Evolutionary conservation across 2,888 invertebrate species (phyloP).

Genomic region (Ichneumon xanthorius): DNA sequence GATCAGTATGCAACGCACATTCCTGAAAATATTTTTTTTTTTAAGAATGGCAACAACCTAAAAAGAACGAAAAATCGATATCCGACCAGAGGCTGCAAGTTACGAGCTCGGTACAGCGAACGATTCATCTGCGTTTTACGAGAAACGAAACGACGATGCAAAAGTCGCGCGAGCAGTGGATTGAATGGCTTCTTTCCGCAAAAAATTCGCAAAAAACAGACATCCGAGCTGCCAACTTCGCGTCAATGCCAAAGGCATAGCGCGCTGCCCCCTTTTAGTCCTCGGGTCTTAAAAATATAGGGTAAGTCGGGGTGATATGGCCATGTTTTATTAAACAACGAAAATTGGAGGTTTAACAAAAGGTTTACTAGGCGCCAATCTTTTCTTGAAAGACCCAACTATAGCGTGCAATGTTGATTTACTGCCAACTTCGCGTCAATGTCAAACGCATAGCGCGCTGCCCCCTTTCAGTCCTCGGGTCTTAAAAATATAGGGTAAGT

Average conservation of each 20-base stretch:
- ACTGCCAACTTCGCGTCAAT: too few relatives aligned
- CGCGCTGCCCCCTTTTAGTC: neutral
- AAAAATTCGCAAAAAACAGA: too few relatives aligned
- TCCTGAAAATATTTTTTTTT: neutral
- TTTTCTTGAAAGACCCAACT: too few relatives aligned
- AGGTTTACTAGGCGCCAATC: too few relatives aligned
- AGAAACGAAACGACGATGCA: neutral
- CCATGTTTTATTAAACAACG: too few relatives aligned
- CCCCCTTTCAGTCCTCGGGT: neutral
- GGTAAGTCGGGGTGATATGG: too few relatives aligned
- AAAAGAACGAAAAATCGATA: neutral
- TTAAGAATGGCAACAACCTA: neutral
- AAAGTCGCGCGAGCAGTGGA: neutral
- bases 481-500: neutral
- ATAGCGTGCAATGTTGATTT: too few relatives aligned
- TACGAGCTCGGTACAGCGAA: neutral
- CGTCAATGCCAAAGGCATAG: too few relatives aligned
- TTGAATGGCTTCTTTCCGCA: neutral
- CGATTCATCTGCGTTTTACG: slow-evolving; percentile 15
- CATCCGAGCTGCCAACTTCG: too few relatives aligned
- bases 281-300: neutral
- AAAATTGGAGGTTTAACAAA: too few relatives aligned
- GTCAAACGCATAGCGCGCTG: too few relatives aligned
- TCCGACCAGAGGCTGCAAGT: neutral
- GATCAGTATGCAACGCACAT: neutral